Conservation (phyloP, 2,797 vertebrate genomes). For the Anguilla marmorata region DNA sequence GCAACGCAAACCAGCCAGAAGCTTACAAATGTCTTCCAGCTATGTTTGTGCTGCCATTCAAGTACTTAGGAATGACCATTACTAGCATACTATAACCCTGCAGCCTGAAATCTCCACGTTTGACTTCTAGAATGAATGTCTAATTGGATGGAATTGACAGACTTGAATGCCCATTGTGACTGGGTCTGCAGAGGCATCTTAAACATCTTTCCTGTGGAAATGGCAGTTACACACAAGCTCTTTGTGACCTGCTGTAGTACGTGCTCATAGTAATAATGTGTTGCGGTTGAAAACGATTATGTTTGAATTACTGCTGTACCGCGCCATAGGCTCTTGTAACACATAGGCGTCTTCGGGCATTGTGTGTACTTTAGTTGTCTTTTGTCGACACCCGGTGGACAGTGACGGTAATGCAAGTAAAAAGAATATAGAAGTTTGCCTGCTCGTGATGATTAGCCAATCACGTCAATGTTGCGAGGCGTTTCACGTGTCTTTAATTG, state of each 20-base stretch:
- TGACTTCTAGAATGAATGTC: neutral
- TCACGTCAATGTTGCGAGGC: conserved; percentile 47
- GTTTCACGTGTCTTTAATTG: conserved; percentile 55
- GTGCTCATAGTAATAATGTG: neutral
- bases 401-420: neutral
- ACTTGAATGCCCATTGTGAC: neutral
- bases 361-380: neutral
- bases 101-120: neutral
- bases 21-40: neutral
- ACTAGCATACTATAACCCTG: neutral
- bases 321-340: too few species aligned
- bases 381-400: conserved; percentile 28
- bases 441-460: conserved; percentile 49
- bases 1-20: neutral
- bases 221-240: neutral
- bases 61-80: neutral
- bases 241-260: neutral
- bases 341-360: too few species aligned
- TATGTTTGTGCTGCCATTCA: neutral
- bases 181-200: neutral
- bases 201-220: neutral
- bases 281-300: neutral
- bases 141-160: neutral
- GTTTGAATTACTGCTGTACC: too few species aligned
- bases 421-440: neutral